Base-by-base conservation (phyloP, 2,888 invertebrate genomes). In the Mechanitis mazaeus region DNA sequence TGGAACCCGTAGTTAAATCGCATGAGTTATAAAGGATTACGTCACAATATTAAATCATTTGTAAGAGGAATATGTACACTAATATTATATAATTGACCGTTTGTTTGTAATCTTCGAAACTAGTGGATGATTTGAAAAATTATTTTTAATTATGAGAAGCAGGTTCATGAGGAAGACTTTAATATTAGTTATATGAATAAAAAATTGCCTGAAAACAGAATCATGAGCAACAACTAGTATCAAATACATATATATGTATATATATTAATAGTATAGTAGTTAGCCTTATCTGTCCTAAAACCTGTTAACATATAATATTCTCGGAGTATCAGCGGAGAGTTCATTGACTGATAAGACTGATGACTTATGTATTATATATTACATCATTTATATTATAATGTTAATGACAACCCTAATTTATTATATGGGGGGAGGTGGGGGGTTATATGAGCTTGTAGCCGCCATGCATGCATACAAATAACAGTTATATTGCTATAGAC, bases 361-460 rank as follows among this genome's bases (percentile, higher is more conserved):
- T 50, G 31, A 31, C 7, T 31, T 31, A 31, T 31, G 50, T 31
- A 31, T 31, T 11, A 31, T 31, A 31, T 31, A 50, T 50, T 2
- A 50, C 31, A 9, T 31, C 31, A 11, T 31, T 28, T 31, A 50
- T 31, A 7, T n/a, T n/a, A n/a, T 45, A 12, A 33, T 12, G 28
- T 47, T 56, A 20, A 56, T 33, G 65, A 45, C 64, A 63, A 46
- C 63, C 64, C 63, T 63, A 55, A 50, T 59, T 45, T 59, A 56
- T 59, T 60, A 64, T 58, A 56, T 60, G 62, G 33, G 58, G 61
- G 59, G 64, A 64, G 66, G 65, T 64, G 65, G 64, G 68, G 61
- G 20, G 58, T 45, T 65, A 54, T 60, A 65, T 65, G 61, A 58
- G 64, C 57, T 58, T 46, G 33, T 47, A 28, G 31, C 31, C 28